Percentiles rank a stretch among this genome's conserved stretches.
These are phyloP conservation scores for Sphinx pinastri DNA, from an alignment of 2,888 invertebrate species.

Conservation along the genomic window DNA sequence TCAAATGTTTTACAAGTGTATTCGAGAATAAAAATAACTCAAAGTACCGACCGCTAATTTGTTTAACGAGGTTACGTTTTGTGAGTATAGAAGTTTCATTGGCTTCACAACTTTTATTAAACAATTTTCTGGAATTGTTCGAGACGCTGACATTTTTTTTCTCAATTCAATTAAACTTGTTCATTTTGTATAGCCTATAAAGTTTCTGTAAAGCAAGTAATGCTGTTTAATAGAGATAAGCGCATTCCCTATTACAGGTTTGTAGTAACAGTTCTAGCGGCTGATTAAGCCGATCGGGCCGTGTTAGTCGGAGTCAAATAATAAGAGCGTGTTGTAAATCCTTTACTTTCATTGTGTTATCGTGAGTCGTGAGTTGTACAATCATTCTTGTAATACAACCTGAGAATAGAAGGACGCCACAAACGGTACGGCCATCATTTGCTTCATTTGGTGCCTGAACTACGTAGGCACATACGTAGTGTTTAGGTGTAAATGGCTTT, in stretches of 20 bases:
- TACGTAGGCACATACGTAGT: neutral
- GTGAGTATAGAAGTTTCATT: conserved; percentile 5
- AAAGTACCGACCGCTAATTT: neutral
- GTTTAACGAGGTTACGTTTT: neutral
- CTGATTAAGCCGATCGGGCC: conserved; percentile 41
- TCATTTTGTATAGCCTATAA: conserved; percentile 40
- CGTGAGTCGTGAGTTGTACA: conserved; percentile 67
- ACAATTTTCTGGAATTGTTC: conserved; percentile 8
- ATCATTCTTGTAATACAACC: conserved; percentile 60
- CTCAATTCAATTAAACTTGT: conserved; percentile 36
- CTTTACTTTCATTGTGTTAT: conserved; percentile 67
- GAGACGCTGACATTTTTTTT: conserved; percentile 3
- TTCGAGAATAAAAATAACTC: conserved; percentile 6
- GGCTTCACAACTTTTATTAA: conserved; percentile 21
- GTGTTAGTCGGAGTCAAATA: conserved; percentile 60
- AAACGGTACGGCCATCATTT: conserved; percentile 32
- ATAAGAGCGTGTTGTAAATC: conserved; percentile 62
- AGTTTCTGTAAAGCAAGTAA: conserved; percentile 44
- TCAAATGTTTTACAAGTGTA: neutral
- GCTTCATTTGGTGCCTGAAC: neutral
- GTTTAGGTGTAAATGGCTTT: neutral
- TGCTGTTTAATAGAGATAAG: conserved; percentile 49
- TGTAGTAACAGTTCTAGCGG: conserved; percentile 12
- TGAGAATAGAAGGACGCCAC: conserved; percentile 49
- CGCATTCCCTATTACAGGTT: conserved; percentile 44